These are phyloP conservation scores for Ichneumon xanthorius DNA, from an alignment of 2,888 invertebrate genomes.

Conservation along the genomic window DNA sequence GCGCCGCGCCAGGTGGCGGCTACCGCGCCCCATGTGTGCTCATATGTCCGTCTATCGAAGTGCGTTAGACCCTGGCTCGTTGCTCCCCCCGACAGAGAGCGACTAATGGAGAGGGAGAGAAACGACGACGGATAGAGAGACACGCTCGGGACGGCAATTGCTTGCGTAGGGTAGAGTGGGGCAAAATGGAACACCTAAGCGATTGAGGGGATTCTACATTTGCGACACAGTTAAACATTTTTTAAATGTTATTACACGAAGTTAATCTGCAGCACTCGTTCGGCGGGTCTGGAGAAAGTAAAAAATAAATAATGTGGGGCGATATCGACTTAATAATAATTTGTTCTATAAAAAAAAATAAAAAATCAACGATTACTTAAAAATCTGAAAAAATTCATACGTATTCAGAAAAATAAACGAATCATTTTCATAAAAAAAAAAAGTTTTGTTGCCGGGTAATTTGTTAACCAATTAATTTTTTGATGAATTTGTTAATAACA, in stretches of 20 bases:
- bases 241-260: neutral
- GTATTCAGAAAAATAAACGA: too few species aligned
- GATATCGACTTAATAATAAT: too few species aligned
- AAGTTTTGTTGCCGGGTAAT: too few species aligned
- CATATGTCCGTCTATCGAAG: slow-evolving; percentile 69
- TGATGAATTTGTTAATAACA: too few species aligned
- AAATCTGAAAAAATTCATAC: too few species aligned
- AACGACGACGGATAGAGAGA: slow-evolving; percentile 16
- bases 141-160: slow-evolving; percentile 51
- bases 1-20: slow-evolving; percentile 82
- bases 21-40: slow-evolving; percentile 79
- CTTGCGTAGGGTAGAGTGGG: slow-evolving; percentile 53
- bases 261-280: neutral
- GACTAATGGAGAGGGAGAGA: slow-evolving; percentile 32
- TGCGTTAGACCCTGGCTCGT: slow-evolving; percentile 56
- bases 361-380: too few species aligned
- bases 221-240: neutral
- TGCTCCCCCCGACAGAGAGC: slow-evolving; percentile 51
- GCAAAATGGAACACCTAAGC: neutral
- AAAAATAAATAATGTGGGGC: slow-evolving; percentile 23
- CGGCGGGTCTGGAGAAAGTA: neutral
- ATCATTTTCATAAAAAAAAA: too few species aligned
- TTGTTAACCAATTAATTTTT: too few species aligned
- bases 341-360: too few species aligned
- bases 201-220: neutral